Percentiles rank a stretch among this genome's conserved stretches.
Conservation (phyloP, 2,888 invertebrate species). For the Sinopyrophorus schimmeli region DNA sequence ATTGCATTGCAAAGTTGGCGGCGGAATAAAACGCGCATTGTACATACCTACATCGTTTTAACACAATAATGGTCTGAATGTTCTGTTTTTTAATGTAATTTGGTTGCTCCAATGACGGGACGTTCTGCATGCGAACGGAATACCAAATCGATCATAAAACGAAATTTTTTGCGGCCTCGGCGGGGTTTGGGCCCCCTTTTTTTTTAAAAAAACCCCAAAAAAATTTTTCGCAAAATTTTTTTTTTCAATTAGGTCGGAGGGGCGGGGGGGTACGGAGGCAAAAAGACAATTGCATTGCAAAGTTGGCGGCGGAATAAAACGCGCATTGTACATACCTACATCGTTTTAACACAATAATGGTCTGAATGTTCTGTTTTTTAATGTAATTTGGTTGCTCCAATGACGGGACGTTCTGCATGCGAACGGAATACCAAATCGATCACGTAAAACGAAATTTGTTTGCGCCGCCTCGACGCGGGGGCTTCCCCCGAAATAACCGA, state of each 20-base stretch:
- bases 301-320: conserved; percentile 33
- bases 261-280: too few relatives aligned
- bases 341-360: conserved; percentile 41
- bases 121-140: conserved; percentile 35
- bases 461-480: conserved; percentile 36
- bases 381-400: conserved; percentile 41
- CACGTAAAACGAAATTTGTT: conserved; percentile 40
- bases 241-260: too few relatives aligned
- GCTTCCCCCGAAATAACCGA: conserved; percentile 6
- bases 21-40: conserved; percentile 35
- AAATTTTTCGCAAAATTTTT: too few relatives aligned
- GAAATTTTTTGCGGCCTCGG: too few relatives aligned
- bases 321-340: conserved; percentile 36
- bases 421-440: conserved; percentile 38
- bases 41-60: conserved; percentile 38
- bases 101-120: conserved; percentile 40
- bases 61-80: conserved; percentile 42
- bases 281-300: conserved; percentile 31
- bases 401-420: conserved; percentile 37
- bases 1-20: conserved; percentile 29
- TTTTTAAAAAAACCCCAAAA: too few relatives aligned
- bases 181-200: too few relatives aligned
- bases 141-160: conserved; percentile 38
- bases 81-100: conserved; percentile 43
- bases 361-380: conserved; percentile 42